These are phyloP conservation scores for Cactoblastis cactorum DNA, from an alignment of 2,888 invertebrate species.

Conservation along the genomic window DNA sequence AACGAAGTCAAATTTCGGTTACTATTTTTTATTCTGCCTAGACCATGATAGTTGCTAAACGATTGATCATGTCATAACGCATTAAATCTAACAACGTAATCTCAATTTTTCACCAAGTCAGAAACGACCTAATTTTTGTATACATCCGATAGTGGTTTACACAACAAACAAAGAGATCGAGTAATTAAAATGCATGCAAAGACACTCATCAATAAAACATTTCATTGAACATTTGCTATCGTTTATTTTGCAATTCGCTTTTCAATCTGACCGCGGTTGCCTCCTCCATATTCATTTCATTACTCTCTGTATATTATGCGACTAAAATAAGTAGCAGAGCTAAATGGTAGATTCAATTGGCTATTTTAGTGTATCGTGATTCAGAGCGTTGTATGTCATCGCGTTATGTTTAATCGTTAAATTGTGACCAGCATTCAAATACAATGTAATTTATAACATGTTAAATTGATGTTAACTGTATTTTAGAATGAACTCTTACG, in stretches of 20 bases:
- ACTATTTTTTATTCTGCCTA: too few species aligned
- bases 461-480: conserved; percentile 6
- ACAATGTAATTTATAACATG: conserved; percentile 12
- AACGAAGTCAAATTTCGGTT: too few species aligned
- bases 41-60: too few species aligned
- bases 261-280: conserved; percentile 22
- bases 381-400: conserved; percentile 47
- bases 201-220: conserved; percentile 45
- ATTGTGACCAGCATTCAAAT: conserved; percentile 49
- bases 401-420: conserved; percentile 54
- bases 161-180: conserved; percentile 21
- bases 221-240: conserved; percentile 30
- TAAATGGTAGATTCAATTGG: conserved; percentile 38
- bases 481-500: conserved; percentile 4
- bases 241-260: conserved; percentile 30
- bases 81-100: too few species aligned
- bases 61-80: too few species aligned
- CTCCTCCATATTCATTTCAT: conserved; percentile 33
- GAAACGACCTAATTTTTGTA: not conserved
- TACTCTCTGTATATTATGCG: conserved; percentile 26
- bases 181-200: conserved; percentile 23
- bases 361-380: conserved; percentile 44
- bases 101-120: not conserved
- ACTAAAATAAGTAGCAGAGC: conserved; percentile 38
- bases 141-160: not conserved